These are phyloP conservation scores for Dinocampus coccinellae DNA, from an alignment of 2,888 invertebrate genomes.

Conservation along the genomic window DNA sequence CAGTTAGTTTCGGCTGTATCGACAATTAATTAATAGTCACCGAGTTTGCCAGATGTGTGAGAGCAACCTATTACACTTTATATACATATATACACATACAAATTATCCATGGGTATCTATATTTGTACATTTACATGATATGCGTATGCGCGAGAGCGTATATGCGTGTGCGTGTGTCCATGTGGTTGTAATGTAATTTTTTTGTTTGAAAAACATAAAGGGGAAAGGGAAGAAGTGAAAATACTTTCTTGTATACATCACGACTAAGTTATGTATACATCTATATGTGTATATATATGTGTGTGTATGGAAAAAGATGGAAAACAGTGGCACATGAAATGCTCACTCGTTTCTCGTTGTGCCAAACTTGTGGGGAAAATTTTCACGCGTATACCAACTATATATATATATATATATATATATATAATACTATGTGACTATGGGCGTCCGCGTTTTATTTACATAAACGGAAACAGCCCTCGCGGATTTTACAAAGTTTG, in stretches of 20 bases:
- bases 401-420: too few relatives aligned
- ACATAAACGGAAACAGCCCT: slow-evolving; percentile 38
- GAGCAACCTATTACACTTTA: slow-evolving; percentile 8
- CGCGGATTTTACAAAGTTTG: slow-evolving; percentile 32
- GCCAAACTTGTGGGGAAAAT: slow-evolving; percentile 30
- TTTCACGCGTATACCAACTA: too few relatives aligned
- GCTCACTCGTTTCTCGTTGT: slow-evolving; percentile 8
- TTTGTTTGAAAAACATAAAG: not conserved
- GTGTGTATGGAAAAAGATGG: slow-evolving; percentile 3
- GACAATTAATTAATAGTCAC: slow-evolving; percentile 67
- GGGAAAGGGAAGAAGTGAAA: slow-evolving; percentile 7
- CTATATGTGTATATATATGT: not conserved
- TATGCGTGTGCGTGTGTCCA: not conserved
- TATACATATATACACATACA: not conserved
- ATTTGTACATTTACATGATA: not conserved
- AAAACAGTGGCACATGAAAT: slow-evolving; percentile 4
- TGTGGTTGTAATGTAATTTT: not conserved
- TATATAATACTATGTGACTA: slow-evolving; percentile 17
- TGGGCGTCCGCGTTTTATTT: slow-evolving; percentile 15
- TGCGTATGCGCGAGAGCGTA: not conserved
- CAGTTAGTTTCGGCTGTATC: slow-evolving; percentile 67
- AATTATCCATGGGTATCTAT: not conserved
- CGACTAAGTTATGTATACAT: not conserved
- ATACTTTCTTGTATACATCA: slow-evolving; percentile 2
- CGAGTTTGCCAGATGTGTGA: slow-evolving; percentile 53